Base-by-base conservation (phyloP, 1,140 invertebrate genomes). In the Berghia stephanieae region DNA sequence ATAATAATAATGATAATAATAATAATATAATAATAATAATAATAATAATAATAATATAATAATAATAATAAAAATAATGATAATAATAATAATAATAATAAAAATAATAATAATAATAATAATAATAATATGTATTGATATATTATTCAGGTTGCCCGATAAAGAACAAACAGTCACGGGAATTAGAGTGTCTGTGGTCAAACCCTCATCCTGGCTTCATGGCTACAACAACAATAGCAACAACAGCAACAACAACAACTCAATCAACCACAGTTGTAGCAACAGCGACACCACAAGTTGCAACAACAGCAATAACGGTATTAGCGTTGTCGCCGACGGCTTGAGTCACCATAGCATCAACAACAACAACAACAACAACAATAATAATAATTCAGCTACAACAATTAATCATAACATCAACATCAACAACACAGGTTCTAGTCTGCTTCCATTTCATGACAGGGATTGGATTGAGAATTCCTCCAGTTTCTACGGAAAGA, bases 161-260 rank as follows among this genome's bases (percentile, higher is more conserved):
- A 88, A 88, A 49, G 86, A 87, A 68, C 78, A 81, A 34, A 69
- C 81, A 36, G 75, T 85, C 5, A 81, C 80, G 4, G 83, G 87
- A 27, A 88, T 88, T 24, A 85, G 86, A 6, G 86, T 88, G n/a
- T 86, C 86, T 31, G 86, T 88, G n/a, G 87, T 88, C 1, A 88
- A 87, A 44, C 81, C 86, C 24, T 81, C 86, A 31, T 83, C 80
- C 44, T 78, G 75, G 78, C 38, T 70, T 13, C 76, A 75, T 10
- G 34, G 75, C 57, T 44, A 76, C 69, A 79, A 75, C 63, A 78
- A 77, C 72, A 77, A 70, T 46, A 70, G 72, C 73, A 60, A 38
- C 74, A 75, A 68, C 69, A 75, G 10, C 46, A 43, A 34, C 42
- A 80, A 60, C 49, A 80, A n/a, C n/a, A n/a, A n/a, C n/a, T n/a